These are phyloP conservation scores for Micrasema minimum DNA, from an alignment of 1,140 invertebrate species.

Conservation along the genomic window DNA sequence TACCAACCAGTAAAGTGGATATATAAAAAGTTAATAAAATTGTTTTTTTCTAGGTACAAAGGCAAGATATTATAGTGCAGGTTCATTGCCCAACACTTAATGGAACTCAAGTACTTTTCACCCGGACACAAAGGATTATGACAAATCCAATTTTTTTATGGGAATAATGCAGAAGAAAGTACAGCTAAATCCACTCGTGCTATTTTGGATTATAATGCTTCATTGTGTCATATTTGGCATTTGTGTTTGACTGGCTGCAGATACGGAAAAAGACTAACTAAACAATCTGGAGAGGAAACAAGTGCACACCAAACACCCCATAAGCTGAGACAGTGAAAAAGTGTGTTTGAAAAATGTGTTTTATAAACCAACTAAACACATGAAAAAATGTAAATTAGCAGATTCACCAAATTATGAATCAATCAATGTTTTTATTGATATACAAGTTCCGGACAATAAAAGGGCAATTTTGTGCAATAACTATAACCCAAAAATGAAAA, in stretches of 20 bases:
- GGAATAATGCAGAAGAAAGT: conserved; percentile 67
- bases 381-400: too few species aligned
- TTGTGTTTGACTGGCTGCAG: conserved; percentile 71
- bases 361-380: too few species aligned
- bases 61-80: conserved; percentile 85
- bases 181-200: conserved; percentile 68
- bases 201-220: conserved; percentile 71
- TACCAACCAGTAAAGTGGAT: too few species aligned
- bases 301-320: conserved; percentile 63
- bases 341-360: too few species aligned
- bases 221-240: conserved; percentile 68
- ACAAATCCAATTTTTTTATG: conserved; percentile 62
- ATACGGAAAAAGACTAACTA: conserved; percentile 60
- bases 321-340: conserved; percentile 35
- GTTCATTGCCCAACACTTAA: conserved; percentile 80
- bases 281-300: conserved; percentile 59
- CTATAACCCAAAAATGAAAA: too few species aligned
- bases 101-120: conserved; percentile 76
- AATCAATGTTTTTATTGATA: too few species aligned
- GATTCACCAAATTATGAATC: too few species aligned
- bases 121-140: conserved; percentile 69
- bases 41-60: conserved; percentile 73
- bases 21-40: too few species aligned
- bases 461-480: too few species aligned
- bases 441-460: too few species aligned